Percentiles rank a stretch among this genome's conserved stretches.
Evolutionary conservation across 2,797 vertebrate genomes (phyloP).

Genomic region (Jordanella pulchra): DNA sequence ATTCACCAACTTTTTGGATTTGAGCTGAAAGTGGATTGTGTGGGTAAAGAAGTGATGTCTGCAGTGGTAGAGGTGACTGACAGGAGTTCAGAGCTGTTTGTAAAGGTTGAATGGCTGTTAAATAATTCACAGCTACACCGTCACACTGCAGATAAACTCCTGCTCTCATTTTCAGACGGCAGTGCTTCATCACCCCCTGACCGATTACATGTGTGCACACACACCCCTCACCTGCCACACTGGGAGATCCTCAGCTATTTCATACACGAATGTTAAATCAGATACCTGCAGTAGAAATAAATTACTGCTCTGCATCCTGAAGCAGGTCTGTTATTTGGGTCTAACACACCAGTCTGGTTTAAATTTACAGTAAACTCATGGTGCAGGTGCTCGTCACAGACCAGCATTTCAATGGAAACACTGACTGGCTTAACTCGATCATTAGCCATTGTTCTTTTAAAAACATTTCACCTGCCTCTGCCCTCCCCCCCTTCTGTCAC

Average conservation of each 20-base stretch:
- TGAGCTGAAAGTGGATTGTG: neutral
- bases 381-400: conserved; percentile 1
- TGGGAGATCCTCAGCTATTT: neutral
- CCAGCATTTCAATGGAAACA: neutral
- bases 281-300: neutral
- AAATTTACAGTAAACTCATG: conserved; percentile 20
- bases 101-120: conserved; percentile 52
- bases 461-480: neutral
- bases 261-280: neutral
- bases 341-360: neutral
- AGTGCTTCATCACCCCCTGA: neutral
- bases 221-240: neutral
- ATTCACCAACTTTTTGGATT: neutral
- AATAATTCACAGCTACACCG: conserved; percentile 50
- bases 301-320: neutral
- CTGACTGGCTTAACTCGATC: neutral
- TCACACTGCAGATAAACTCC: conserved; percentile 34
- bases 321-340: neutral
- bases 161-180: conserved; percentile 2
- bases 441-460: conserved; percentile 10
- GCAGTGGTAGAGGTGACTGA: neutral
- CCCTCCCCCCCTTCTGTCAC: neutral
- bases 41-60: neutral
- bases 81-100: conserved; percentile 34
- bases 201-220: neutral